Evolutionary conservation across 2,797 vertebrate species (phyloP).

Genomic region (Micropoecilia bifurca): DNA sequence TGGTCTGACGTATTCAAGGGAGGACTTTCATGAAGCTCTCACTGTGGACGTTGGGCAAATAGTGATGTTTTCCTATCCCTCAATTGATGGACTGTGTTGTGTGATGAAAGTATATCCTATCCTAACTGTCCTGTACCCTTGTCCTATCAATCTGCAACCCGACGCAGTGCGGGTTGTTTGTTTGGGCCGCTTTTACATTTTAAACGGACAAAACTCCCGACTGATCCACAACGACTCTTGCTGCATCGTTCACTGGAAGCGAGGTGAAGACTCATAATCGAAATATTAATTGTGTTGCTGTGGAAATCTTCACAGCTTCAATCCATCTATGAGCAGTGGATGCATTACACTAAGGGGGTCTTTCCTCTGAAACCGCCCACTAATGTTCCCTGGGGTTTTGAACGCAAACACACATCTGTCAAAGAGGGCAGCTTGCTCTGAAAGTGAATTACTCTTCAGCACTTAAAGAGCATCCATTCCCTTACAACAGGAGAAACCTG

Average conservation of each 20-base stretch:
- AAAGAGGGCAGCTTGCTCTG: constrained; percentile 60
- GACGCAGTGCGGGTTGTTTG: background rate
- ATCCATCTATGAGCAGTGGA: constrained; percentile 62
- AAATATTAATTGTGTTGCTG: constrained; percentile 64
- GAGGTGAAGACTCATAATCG: constrained; percentile 53
- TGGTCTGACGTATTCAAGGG: background rate
- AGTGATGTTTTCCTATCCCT: background rate
- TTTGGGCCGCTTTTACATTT: background rate
- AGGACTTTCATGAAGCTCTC: background rate
- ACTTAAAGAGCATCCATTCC: constrained; percentile 76
- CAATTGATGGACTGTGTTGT: background rate
- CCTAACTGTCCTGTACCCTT: background rate
- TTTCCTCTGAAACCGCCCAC: constrained; percentile 41
- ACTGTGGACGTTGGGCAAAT: background rate
- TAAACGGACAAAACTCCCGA: background rate
- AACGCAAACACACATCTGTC: constrained; percentile 69
- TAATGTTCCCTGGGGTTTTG: constrained; percentile 58
- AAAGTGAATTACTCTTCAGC: constrained; percentile 65
- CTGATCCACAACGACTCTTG: too few relatives aligned
- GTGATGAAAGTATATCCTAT: background rate
- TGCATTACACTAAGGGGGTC: constrained; percentile 72
- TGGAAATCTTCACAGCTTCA: constrained; percentile 41
- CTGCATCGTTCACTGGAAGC: background rate
- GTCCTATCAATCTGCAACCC: background rate
- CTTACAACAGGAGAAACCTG: constrained; percentile 67